A percentile compares a stretch with the other conserved stretches of the same genome.
These are phyloP conservation scores for Centropristis striata DNA, from an alignment of 2,113 vertebrate species.

Conservation along the genomic window DNA sequence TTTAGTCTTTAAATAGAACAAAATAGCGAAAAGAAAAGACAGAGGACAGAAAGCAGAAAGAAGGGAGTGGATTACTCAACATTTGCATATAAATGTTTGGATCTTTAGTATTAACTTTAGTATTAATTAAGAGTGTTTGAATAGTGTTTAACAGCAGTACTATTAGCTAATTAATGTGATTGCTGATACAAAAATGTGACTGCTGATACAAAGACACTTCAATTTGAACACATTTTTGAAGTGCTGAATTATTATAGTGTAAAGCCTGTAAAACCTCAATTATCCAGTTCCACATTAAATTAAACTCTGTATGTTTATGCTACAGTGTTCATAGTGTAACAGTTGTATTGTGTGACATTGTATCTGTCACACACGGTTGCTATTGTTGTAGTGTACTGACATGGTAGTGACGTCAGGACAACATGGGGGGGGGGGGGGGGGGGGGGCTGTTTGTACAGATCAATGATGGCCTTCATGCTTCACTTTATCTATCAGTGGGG, in stretches of 20 bases:
- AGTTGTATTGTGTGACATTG: not conserved
- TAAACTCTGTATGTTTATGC: not conserved
- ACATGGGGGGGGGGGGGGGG: not conserved
- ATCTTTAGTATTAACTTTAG: not conserved
- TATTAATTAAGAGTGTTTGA: too few relatives aligned
- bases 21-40: not conserved
- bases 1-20: constrained; percentile 14
- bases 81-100: not conserved
- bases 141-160: not conserved
- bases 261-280: not conserved
- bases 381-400: constrained; percentile 29
- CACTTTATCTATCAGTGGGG: constrained; percentile 55
- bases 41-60: not conserved
- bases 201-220: not conserved
- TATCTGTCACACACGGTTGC: constrained; percentile 42
- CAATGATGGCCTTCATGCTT: constrained; percentile 72
- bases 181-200: too few relatives aligned
- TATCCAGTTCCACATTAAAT: not conserved
- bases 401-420: constrained; percentile 41
- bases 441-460: constrained; percentile 61
- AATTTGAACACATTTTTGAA: not conserved
- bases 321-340: constrained; percentile 9
- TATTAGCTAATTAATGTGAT: constrained; percentile 5
- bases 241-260: not conserved
- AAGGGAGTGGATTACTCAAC: not conserved